Evolutionary conservation across 2,797 vertebrate species (phyloP), one percentile per base, ranked within the genome.

Genomic region (Hozukius guyotensis): DNA sequence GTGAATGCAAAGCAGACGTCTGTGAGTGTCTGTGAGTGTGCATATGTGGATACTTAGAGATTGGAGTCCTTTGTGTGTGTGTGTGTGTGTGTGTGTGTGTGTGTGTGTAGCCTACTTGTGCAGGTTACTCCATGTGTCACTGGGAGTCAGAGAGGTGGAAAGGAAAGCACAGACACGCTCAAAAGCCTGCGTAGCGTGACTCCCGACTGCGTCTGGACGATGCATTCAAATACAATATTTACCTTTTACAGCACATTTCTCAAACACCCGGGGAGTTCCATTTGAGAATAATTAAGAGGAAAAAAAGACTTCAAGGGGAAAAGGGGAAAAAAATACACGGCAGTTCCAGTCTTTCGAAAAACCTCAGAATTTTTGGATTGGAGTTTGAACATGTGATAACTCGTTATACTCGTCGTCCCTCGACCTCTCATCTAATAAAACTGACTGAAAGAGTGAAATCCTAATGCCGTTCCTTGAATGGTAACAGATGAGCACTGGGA

Each of bases 201-300:
- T 89, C 76, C 84, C 24, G 56, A 72, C 83, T 83, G 83, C 27
- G 85, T 85, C 91, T 93, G 93, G 90, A 86, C 81, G 77, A 88
- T 92, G 92, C 88, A 82, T 94, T 94, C 89, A 94, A 85, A 91
- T 90, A 89, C 90, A 94, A 91, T 94, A 92, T 96, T 95, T 94
- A 95, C 90, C 77, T 94, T 94, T 91, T 88, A 53, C 92, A 82
- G 93, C 86, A 90, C 88, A 87, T 92, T 94, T 92, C 88, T 92
- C 88, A 94, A 93, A 93, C 92, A 89, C 83, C 80, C 88, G 49
- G 34, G 73, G 84, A 88, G 74, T 57, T 78, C 82, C 90, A 89
- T 93, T 92, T 92, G 88, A 87, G 75, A 92, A 90, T 88, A 93
- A 94, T 94, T 92, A 91, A 75, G 82, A 87, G 69, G 69, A 12